These are phyloP conservation scores for Brachylomia viminalis DNA, from an alignment of 2,888 invertebrate species.

Conservation along the genomic window DNA sequence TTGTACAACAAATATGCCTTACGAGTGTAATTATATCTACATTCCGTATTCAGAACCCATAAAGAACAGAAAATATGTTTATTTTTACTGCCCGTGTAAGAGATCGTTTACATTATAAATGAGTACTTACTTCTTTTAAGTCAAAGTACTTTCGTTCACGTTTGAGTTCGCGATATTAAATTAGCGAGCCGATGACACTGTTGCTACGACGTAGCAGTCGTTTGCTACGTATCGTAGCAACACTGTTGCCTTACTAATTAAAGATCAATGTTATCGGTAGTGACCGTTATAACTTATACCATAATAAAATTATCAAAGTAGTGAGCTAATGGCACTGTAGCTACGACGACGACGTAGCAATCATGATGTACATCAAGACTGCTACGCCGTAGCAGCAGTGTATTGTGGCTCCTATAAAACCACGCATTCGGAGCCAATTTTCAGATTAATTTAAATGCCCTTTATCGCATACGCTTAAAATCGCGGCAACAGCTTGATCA, in stretches of 20 bases:
- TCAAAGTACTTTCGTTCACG: background rate
- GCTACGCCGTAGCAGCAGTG: constrained; percentile 13
- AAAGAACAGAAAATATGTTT: background rate
- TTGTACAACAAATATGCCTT: constrained; percentile 37
- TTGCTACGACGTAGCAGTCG: constrained; percentile 20
- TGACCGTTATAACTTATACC: too few species aligned
- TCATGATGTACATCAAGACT: background rate
- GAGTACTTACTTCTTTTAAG: background rate
- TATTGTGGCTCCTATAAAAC: background rate
- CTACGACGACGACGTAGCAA: constrained; percentile 5
- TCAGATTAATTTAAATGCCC: constrained; percentile 15
- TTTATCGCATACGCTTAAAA: constrained; percentile 33
- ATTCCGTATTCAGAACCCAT: constrained; percentile 8
- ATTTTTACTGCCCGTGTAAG: background rate
- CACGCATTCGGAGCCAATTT: background rate
- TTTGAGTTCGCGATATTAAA: background rate
- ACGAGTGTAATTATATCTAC: constrained; percentile 19
- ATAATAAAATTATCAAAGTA: background rate
- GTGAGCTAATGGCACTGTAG: background rate
- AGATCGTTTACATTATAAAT: background rate
- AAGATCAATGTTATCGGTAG: background rate
- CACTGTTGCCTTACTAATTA: background rate
- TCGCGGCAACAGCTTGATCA: constrained; percentile 41
- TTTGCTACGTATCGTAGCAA: background rate
- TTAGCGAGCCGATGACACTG: background rate